Base-by-base conservation (phyloP, 2,113 vertebrate species). In the Dasyornis broadbenti region DNA sequence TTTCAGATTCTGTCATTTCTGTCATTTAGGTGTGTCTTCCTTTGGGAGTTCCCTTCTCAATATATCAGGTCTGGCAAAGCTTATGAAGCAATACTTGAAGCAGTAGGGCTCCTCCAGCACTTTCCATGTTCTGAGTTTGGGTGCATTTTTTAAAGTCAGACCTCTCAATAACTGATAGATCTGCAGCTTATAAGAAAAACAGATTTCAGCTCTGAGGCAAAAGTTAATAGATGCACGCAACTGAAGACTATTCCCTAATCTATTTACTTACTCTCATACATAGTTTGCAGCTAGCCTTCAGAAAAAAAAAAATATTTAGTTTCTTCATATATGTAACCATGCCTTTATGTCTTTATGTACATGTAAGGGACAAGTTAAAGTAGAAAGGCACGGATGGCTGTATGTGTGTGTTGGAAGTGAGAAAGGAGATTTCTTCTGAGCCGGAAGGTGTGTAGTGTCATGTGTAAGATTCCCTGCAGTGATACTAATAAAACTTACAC, bases 361-460 rank as follows among this genome's bases (percentile, higher is more conserved):
- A 2, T 70, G 15, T 77, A 82, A 53, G 10, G 40, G 45, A 91
- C 79, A 44, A 20, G 45, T 76, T 93, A 63, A 90, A 76, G 17
- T 53, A 59, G 44, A 65, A 88, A 57, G 18, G 39, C 69, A 66
- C 61, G 92, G 59, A 61, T 86, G 37, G 59, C 59, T 72, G 4
- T 57, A 35, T 70, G 31, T 40, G 13, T 79, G 59, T 76, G 27
- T 49, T 92, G 60, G 42, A 81, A 83, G 33, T 73, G 56, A 61
- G 82, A 59, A 89, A 42, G 24, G 45, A 47, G 10, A 61, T 92
- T 85, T 80, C 61, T 82, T 64, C 53, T 28, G n/a, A 42, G 28
- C 54, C 90, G 75, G n/a, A 86, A 86, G 59, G 45, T 81, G 30
- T 82, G 87, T 84, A 52, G 44, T 56, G n/a, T 92, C n/a, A 80